phyloP scores from a whole-genome alignment of 2,888 invertebrate genomes.

The Eupithecia tripunctaria region DNA sequence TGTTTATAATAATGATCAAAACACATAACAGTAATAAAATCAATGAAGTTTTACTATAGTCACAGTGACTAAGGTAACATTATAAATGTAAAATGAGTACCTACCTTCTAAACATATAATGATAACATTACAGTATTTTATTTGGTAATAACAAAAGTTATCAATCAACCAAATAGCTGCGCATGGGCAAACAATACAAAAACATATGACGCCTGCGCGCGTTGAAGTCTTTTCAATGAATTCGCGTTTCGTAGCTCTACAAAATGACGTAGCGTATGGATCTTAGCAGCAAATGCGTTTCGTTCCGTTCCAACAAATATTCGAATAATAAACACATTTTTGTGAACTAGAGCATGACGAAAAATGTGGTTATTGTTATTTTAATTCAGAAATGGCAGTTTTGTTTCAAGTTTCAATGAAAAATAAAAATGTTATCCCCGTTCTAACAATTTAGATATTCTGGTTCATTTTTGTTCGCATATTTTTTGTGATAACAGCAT shows the following conservation, averaged over 20 bases:
- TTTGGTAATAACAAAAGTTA: not conserved
- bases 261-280: slow-evolving; percentile 12
- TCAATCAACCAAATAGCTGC: not conserved
- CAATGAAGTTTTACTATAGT: too few species aligned
- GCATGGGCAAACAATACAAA: slow-evolving; percentile 14
- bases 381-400: slow-evolving; percentile 6
- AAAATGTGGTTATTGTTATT: slow-evolving; percentile 27
- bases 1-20: too few species aligned
- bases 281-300: slow-evolving; percentile 14
- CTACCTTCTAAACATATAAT: not conserved
- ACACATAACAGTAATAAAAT: too few species aligned
- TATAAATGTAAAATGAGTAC: too few species aligned
- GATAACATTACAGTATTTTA: not conserved
- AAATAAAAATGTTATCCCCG: slow-evolving; percentile 13
- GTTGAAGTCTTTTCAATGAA: slow-evolving; percentile 36
- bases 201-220: slow-evolving; percentile 22
- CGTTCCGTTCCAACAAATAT: slow-evolving; percentile 24
- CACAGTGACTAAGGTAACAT: too few species aligned
- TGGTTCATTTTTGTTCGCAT: not conserved
- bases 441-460: not conserved
- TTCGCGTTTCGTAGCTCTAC: slow-evolving; percentile 11
- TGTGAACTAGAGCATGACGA: slow-evolving; percentile 32
- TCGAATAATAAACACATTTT: slow-evolving; percentile 34
- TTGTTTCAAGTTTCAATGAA: not conserved
- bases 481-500: not conserved